These are phyloP conservation scores for Cosmorhoe ocellata DNA, from an alignment of 2,888 invertebrate genomes.

Conservation along the genomic window DNA sequence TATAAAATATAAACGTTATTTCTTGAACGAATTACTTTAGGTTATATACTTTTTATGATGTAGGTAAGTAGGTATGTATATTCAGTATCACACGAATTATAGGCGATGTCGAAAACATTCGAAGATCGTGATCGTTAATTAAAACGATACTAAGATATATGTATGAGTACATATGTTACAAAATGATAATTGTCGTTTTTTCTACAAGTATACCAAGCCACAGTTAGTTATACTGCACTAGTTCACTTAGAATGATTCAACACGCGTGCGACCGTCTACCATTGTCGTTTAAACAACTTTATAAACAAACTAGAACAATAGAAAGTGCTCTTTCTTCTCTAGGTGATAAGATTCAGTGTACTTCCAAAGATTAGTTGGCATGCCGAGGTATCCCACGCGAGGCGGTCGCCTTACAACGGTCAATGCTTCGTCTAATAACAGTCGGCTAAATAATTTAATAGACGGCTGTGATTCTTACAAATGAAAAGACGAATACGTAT, in stretches of 20 bases:
- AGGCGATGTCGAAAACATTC: not conserved
- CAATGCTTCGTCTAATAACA: constrained; percentile 42
- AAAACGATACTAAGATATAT: constrained; percentile 8
- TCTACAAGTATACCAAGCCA: constrained; percentile 40
- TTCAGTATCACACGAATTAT: no score
- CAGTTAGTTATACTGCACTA: constrained; percentile 73
- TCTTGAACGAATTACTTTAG: no score
- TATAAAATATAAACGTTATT: no score
- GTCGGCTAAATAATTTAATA: constrained; percentile 26
- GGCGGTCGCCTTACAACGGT: constrained; percentile 48
- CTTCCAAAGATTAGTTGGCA: constrained; percentile 24
- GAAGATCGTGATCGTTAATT: constrained; percentile 7
- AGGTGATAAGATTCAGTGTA: constrained; percentile 32
- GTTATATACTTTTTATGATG: no score
- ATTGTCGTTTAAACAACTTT: constrained; percentile 56
- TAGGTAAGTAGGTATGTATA: no score
- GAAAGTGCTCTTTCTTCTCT: constrained; percentile 40
- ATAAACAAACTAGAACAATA: constrained; percentile 1
- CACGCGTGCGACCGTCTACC: constrained; percentile 60
- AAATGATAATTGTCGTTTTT: constrained; percentile 31
- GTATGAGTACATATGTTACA: constrained; percentile 23
- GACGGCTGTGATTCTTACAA: constrained; percentile 8
- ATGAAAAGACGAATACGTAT: not conserved
- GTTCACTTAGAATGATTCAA: constrained; percentile 62
- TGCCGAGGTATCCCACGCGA: constrained; percentile 47